Evolutionary conservation across 2,113 vertebrate genomes (phyloP), one percentile per base, ranked within the genome.

Genomic region (Orientallactaga bullata): DNA sequence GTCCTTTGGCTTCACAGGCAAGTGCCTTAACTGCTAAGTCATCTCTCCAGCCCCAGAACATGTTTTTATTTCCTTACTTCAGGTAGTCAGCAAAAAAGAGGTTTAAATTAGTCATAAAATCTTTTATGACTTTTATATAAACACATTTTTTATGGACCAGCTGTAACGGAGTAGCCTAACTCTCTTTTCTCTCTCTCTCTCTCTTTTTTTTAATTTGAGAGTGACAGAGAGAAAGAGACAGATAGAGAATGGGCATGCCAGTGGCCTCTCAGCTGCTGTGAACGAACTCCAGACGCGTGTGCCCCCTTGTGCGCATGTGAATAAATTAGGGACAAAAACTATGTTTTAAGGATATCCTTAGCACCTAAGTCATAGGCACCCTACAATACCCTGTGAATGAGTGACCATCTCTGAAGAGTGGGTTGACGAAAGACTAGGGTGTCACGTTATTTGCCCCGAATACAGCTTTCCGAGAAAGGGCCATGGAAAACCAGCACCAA

Each of bases 1-100:
- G n/a, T n/a, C n/a, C n/a, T n/a, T n/a, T n/a, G n/a, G n/a, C n/a
- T n/a, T n/a, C n/a, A n/a, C n/a, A n/a, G n/a, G n/a, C n/a, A n/a
- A n/a, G n/a, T n/a, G n/a, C n/a, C n/a, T n/a, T n/a, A n/a, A n/a
- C n/a, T n/a, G n/a, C n/a, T n/a, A n/a, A n/a, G n/a, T n/a, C n/a
- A n/a, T n/a, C n/a, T n/a, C n/a, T n/a, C n/a, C n/a, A n/a, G n/a
- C n/a, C n/a, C n/a, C n/a, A n/a, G n/a, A n/a, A n/a, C n/a, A n/a
- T n/a, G n/a, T 9, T 1, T n/a, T 12, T 84, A 42, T 76, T 84
- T 81, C 21, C 30, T 78, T 60, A 37, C 69, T 93, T 30, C 39
- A 55, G 30, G 60, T 26, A 83, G 51, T 84, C 92, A 42, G 35
- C 35, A 4, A 74, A 94, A 94, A 89, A 81, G 8, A 39, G 15